phyloP scores from a whole-genome alignment of 2,113 vertebrate species.

The Scytalopus superciliaris region DNA sequence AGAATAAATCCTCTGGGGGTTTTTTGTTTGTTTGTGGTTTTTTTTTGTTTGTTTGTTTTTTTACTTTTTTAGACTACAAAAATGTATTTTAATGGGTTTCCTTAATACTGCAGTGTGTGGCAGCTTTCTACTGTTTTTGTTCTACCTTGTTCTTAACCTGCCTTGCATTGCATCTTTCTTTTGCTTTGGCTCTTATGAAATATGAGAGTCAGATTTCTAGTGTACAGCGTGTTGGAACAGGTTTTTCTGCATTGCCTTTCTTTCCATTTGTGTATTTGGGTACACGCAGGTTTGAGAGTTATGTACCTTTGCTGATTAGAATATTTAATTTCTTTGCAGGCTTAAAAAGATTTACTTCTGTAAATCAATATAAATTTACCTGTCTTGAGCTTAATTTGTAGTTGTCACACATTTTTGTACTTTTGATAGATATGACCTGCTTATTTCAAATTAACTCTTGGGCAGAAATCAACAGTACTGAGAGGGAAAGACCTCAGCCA shows the following conservation, averaged over 20 bases:
- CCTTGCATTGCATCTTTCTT: not conserved
- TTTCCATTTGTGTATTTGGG: not conserved
- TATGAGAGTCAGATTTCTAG: not conserved
- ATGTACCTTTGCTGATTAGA: not conserved
- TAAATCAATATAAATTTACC: not conserved
- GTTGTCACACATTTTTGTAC: not conserved
- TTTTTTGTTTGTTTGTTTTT: not conserved
- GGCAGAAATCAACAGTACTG: not conserved
- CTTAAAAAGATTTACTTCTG: not conserved
- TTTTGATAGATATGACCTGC: not conserved
- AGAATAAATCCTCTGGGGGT: not conserved
- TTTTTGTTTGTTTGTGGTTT: not conserved
- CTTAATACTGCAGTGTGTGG: not conserved
- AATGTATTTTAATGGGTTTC: not conserved
- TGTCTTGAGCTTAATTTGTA: not conserved
- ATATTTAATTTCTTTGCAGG: not conserved
- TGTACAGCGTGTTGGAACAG: not conserved
- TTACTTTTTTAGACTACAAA: not conserved
- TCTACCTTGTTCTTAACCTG: not conserved
- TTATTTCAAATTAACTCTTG: not conserved
- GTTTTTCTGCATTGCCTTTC: slow-evolving; percentile 18
- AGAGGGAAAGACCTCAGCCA: not conserved
- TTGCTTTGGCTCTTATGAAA: not conserved
- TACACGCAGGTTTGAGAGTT: not conserved
- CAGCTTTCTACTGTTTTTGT: not conserved